phyloP scores from a whole-genome alignment of 2,888 invertebrate species.

The Halictus quadricinctus region DNA sequence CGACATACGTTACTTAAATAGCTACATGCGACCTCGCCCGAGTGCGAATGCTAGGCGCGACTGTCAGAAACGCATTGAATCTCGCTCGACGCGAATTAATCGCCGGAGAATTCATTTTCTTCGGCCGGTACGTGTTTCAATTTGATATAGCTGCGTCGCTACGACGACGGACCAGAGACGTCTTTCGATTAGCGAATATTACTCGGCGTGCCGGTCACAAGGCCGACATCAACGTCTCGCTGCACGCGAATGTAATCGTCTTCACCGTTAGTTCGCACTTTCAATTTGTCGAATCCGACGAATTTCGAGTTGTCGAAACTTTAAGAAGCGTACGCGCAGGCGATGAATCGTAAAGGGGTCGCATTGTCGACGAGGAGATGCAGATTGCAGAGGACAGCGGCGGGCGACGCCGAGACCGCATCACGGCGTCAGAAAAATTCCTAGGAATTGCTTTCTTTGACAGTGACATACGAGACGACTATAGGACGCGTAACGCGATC shows the following conservation, averaged over 20 bases:
- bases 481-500: background rate
- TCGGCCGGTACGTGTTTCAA: background rate
- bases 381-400: no score
- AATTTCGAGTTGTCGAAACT: background rate
- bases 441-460: background rate
- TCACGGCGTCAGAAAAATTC: background rate
- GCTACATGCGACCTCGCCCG: slow-evolving; percentile 22
- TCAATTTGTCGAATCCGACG: background rate
- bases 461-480: background rate
- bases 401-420: background rate
- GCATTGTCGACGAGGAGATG: background rate
- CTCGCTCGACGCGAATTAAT: background rate
- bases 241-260: background rate
- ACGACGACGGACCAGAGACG: background rate
- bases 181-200: background rate
- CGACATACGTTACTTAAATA: slow-evolving; percentile 32
- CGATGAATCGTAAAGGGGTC: background rate
- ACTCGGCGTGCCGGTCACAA: background rate
- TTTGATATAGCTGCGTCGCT: background rate
- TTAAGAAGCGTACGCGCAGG: background rate
- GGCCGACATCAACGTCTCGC: background rate
- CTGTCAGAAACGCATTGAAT: background rate
- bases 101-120: background rate
- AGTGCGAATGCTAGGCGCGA: background rate
- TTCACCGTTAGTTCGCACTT: background rate